Conservation (phyloP, 2,888 invertebrate species). For the Malthinus flaveolus region DNA sequence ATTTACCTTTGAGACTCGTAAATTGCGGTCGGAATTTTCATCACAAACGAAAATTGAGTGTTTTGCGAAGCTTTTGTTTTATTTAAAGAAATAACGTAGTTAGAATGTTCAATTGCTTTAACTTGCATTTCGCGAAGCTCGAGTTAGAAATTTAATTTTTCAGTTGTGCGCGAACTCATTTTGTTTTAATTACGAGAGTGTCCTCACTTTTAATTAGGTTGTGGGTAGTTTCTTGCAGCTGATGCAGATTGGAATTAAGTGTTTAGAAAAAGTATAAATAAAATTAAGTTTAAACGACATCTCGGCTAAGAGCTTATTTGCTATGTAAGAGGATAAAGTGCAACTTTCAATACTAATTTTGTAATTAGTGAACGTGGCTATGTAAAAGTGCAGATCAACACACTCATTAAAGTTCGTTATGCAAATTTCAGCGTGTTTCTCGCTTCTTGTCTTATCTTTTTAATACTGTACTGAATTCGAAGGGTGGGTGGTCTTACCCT, state of each 20-base stretch:
- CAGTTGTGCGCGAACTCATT: too few relatives aligned
- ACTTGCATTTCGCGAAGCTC: too few relatives aligned
- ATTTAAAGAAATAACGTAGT: too few relatives aligned
- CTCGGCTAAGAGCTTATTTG: neutral
- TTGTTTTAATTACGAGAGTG: neutral
- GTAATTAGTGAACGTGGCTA: slow-evolving; percentile 22
- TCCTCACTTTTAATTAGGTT: slow-evolving; percentile 2
- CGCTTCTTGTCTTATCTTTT: slow-evolving; percentile 22
- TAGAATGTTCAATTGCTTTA: too few relatives aligned
- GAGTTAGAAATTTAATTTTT: too few relatives aligned
- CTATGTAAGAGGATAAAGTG: neutral
- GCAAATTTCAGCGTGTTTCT: slow-evolving; percentile 25
- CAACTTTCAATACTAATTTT: slow-evolving; percentile 22
- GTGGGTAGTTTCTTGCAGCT: neutral
- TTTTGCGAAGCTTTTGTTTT: neutral
- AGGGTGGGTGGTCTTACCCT: slow-evolving; percentile 16
- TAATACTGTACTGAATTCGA: slow-evolving; percentile 13
- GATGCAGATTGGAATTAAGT: neutral
- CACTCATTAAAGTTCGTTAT: slow-evolving; percentile 29
- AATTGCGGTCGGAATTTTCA: too few relatives aligned
- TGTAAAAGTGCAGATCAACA: slow-evolving; percentile 20
- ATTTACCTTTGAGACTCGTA: neutral
- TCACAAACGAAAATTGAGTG: neutral
- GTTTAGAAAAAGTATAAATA: neutral
- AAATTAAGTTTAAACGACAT: too few relatives aligned